Evolutionary conservation across 1,140 invertebrate genomes (phyloP), one percentile per base, ranked within the genome.

Genomic region (Procambarus clarkii): DNA sequence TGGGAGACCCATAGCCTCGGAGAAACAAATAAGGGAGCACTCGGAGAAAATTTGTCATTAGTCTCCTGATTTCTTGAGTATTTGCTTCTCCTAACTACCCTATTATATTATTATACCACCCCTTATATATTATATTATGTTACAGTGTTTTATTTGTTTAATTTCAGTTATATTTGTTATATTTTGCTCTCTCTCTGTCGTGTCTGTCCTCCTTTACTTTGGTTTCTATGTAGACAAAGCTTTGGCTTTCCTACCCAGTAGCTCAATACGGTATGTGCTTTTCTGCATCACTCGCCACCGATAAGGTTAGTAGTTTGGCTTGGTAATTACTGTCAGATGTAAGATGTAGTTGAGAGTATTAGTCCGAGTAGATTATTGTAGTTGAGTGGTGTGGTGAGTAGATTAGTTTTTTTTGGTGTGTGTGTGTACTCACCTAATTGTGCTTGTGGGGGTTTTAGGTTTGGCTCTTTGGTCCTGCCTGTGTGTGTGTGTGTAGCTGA

Each of bases 291-390:
- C 44, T 78, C n/a, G 44, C 34, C 34, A 78, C 24, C 76, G 9
- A 78, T 11, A 78, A 78, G 76, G 34, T 78, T 78, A 78, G 76
- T 45, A 18, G 46, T 64, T 64, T 64, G 60, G 18, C 60, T 21
- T 64, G 13, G 60, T 64, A 64, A 64, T 11, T 18, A 64, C 13
- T 64, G 13, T 18, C 11, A 18, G 60, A 64, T 34, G 34, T 34
- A 34, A 34, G 34, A 18, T 64, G 60, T 64, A 64, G 60, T 64
- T 64, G 0, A 18, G 60, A 64, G 60, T 64, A 18, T 18, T 64
- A 21, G 34, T 34, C 34, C 1, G 34, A 34, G 34, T 34, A 34
- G 34, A 34, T 34, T 34, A 34, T 34, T 34, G 34, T 34, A 34
- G 34, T 34, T 34, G 34, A 34, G 34, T 34, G 34, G 34, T 34